phyloP scores from a whole-genome alignment of 2,113 vertebrate genomes.

The Lagopus muta region DNA sequence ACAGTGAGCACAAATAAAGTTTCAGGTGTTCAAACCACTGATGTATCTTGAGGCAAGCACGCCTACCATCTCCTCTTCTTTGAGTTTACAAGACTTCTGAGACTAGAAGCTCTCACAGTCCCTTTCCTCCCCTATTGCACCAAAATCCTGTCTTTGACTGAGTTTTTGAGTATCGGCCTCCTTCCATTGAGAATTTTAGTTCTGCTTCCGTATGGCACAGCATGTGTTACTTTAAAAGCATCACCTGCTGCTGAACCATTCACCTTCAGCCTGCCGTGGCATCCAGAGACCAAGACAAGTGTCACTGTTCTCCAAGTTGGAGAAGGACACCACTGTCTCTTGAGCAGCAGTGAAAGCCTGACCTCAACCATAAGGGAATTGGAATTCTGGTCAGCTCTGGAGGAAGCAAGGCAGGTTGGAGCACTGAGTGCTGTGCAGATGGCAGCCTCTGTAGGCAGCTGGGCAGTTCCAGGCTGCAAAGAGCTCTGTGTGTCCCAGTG shows the following conservation, averaged over 20 bases:
- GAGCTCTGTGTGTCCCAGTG: not conserved
- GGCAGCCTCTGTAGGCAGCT: not conserved
- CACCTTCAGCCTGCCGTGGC: rapidly evolving
- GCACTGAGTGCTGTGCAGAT: not conserved
- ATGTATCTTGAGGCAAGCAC: not conserved
- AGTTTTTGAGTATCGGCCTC: not conserved
- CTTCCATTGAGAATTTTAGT: not conserved
- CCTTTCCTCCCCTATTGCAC: not conserved
- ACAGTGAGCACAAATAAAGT: not conserved
- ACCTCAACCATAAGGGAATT: not conserved
- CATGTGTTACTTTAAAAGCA: not conserved
- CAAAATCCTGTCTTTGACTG: not conserved
- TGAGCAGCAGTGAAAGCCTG: not conserved
- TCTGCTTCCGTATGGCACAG: not conserved
- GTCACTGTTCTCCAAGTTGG: not conserved
- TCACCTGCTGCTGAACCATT: not conserved
- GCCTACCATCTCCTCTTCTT: not conserved
- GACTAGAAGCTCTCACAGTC: not conserved
- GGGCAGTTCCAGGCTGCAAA: not conserved
- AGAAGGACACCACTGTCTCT: not conserved
- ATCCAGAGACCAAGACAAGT: not conserved
- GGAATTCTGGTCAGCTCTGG: rapidly evolving
- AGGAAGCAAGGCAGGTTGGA: not conserved
- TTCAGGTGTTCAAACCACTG: not conserved
- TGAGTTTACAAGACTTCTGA: not conserved